These are phyloP conservation scores for Sebastes matsubarae DNA, from an alignment of 2,797 vertebrate species.

Conservation along the genomic window DNA sequence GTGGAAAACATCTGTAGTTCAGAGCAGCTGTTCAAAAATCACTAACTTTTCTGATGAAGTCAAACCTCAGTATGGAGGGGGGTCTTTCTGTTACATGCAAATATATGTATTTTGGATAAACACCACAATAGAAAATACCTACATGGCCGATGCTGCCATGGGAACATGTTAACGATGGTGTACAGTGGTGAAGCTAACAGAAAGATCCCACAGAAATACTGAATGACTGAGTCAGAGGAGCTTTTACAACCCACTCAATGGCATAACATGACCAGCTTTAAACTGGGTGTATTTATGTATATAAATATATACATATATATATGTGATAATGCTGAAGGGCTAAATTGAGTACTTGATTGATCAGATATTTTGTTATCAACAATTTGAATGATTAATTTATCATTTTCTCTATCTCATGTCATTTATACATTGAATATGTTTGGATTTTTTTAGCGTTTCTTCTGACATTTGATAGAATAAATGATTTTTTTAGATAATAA, in stretches of 20 bases:
- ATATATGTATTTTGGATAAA: not conserved
- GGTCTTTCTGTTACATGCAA: conserved; percentile 11
- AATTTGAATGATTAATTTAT: not conserved
- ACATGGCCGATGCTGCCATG: not conserved
- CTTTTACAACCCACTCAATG: not conserved
- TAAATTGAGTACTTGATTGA: not conserved
- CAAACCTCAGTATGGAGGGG: not conserved
- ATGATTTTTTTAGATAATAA: not conserved
- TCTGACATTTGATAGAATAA: not conserved
- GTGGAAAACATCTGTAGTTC: not conserved
- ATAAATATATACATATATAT: not conserved
- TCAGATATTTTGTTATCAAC: not conserved
- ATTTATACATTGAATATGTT: not conserved
- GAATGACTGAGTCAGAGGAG: conserved; percentile 6
- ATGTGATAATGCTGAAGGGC: not conserved
- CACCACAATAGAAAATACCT: not conserved
- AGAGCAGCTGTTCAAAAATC: conserved; percentile 3
- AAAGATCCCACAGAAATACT: conserved; percentile 8
- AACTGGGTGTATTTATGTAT: not conserved
- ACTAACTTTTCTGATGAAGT: conserved; percentile 5
- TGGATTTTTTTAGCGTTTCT: not conserved
- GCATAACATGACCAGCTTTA: conserved; percentile 1
- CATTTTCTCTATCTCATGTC: conserved; percentile 10
- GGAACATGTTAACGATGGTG: not conserved
- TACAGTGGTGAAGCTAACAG: conserved; percentile 6